These are phyloP conservation scores for Protonemura montana DNA, from an alignment of 2,888 invertebrate genomes.

Conservation along the genomic window DNA sequence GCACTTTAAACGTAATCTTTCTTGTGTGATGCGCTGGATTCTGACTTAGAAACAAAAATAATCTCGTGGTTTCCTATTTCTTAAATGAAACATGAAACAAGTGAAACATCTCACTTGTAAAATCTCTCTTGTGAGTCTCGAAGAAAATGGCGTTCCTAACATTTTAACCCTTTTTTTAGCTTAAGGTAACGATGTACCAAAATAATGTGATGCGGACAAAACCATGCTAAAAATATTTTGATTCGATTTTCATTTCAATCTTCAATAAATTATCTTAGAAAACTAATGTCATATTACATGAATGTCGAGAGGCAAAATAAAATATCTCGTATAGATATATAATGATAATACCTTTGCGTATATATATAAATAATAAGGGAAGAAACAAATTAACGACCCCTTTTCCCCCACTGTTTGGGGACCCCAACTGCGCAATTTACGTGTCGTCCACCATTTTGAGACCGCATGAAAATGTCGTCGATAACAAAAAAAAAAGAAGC, in stretches of 20 bases:
- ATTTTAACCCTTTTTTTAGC: too few species aligned
- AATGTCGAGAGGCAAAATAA: not conserved
- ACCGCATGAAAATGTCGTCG: not conserved
- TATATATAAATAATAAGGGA: not conserved
- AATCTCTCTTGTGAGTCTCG: too few species aligned
- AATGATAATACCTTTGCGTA: not conserved
- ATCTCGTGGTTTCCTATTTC: too few species aligned
- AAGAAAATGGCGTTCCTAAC: too few species aligned
- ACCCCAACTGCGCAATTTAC: not conserved
- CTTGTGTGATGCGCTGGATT: too few species aligned
- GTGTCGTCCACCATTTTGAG: slow-evolving; percentile 5
- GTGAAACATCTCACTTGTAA: too few species aligned
- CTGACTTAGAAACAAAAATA: too few species aligned
- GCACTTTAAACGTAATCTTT: too few species aligned
- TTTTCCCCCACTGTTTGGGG: not conserved
- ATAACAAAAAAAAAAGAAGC: not conserved
- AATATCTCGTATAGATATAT: not conserved
- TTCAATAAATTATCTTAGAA: not conserved
- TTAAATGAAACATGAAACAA: too few species aligned
- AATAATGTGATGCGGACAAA: not conserved
- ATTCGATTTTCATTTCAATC: not conserved
- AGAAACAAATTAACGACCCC: slow-evolving; percentile 4
- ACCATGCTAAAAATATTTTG: not conserved
- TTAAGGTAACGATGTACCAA: too few species aligned
- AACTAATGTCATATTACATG: not conserved